These are phyloP conservation scores for Callospermophilus lateralis DNA, from an alignment of 2,113 vertebrate species.

Conservation along the genomic window DNA sequence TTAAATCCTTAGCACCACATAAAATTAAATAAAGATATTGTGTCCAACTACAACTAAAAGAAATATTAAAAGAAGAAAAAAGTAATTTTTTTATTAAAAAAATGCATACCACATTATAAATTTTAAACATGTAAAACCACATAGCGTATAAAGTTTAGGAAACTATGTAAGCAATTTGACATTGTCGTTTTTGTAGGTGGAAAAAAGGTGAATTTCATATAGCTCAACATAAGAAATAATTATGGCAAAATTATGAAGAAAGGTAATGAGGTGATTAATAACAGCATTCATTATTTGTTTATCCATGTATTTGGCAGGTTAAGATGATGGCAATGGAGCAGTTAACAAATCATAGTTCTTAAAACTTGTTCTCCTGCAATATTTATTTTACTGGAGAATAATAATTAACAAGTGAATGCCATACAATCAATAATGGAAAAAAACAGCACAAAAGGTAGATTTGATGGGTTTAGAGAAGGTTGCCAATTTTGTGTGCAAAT, in stretches of 20 bases:
- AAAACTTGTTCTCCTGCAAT: neutral
- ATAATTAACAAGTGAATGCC: neutral
- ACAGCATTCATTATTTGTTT: neutral
- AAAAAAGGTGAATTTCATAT: neutral
- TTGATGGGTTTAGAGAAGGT: neutral
- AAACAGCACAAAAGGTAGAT: neutral
- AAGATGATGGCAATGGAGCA: neutral
- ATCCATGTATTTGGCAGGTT: neutral
- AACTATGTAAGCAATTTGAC: neutral
- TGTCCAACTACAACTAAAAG: too few species aligned
- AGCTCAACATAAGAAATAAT: neutral
- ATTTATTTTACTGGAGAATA: neutral
- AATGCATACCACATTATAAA: neutral
- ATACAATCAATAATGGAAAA: neutral
- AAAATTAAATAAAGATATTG: too few species aligned
- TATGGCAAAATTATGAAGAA: neutral
- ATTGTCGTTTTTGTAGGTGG: neutral
- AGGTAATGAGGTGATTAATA: neutral
- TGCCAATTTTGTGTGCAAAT: neutral
- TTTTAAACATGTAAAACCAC: slow-evolving; percentile 6
- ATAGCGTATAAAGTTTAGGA: neutral
- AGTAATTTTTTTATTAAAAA: neutral
- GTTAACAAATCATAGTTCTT: neutral
- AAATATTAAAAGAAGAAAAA: neutral
- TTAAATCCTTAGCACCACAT: too few species aligned